Evolutionary conservation across 2,113 vertebrate genomes (phyloP).

Genomic region (Osmerus eperlanus): DNA sequence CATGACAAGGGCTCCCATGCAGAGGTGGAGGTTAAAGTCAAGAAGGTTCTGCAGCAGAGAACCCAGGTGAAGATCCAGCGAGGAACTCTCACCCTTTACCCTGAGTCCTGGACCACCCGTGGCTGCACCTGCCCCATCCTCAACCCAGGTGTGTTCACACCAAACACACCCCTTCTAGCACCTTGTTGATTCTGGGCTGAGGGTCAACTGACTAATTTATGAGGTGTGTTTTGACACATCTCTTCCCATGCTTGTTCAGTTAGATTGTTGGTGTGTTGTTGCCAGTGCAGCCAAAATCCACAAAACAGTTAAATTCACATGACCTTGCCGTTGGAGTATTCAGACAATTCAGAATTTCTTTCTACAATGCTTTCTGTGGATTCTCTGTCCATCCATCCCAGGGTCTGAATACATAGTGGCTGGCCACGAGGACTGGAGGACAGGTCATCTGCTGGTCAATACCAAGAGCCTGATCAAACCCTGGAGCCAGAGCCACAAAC

Average conservation of each 20-base stretch:
- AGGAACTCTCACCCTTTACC: slow-evolving; percentile 81
- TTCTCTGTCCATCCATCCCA: slow-evolving; percentile 16
- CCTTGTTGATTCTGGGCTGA: no score
- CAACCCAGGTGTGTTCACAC: slow-evolving; percentile 75
- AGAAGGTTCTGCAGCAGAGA: slow-evolving; percentile 83
- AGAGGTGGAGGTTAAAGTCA: slow-evolving; percentile 92
- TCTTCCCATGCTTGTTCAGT: no score
- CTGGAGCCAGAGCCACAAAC: slow-evolving; percentile 86
- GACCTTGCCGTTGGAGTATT: no score
- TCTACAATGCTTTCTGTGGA: neutral
- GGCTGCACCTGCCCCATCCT: slow-evolving; percentile 95
- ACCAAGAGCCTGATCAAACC: slow-evolving; percentile 92
- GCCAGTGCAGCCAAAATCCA: no score
- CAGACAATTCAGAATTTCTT: no score
- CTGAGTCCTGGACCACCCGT: slow-evolving; percentile 89
- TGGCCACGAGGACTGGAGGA: slow-evolving; percentile 83
- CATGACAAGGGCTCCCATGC: slow-evolving; percentile 95
- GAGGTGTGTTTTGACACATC: no score
- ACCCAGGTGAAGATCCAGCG: slow-evolving; percentile 80
- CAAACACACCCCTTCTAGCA: neutral
- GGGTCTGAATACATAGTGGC: slow-evolving; percentile 85
- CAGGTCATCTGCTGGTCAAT: slow-evolving; percentile 81
- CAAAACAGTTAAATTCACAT: no score
- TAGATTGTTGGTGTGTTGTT: no score
- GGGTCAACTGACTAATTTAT: no score